Percentiles rank a stretch among this genome's conserved stretches.
Evolutionary conservation across 1,140 invertebrate species (phyloP).

Genomic region (Drosophila ercepeae): DNA sequence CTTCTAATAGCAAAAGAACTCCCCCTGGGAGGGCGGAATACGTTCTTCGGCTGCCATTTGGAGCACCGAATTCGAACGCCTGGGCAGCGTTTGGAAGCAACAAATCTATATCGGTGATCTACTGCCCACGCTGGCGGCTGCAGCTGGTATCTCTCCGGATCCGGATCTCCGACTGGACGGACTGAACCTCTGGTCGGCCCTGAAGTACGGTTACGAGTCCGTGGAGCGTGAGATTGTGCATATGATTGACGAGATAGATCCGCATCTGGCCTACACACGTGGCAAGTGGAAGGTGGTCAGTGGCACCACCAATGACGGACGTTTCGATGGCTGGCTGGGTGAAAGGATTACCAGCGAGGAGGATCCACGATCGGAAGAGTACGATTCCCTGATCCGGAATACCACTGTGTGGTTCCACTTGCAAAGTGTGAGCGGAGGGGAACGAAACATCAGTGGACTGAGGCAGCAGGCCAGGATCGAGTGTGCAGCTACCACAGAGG

Average conservation of each 20-base stretch:
- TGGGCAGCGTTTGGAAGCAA: constrained; percentile 88
- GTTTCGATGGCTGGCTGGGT: constrained; percentile 85
- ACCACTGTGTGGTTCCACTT: constrained; percentile 80
- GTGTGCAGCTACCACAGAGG: constrained; percentile 40
- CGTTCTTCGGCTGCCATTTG: constrained; percentile 91
- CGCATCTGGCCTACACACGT: constrained; percentile 87
- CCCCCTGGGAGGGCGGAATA: constrained; percentile 94
- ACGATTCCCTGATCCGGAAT: constrained; percentile 84
- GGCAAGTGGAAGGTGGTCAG: constrained; percentile 91
- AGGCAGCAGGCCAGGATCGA: constrained; percentile 84
- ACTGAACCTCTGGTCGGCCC: constrained; percentile 88
- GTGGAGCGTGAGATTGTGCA: constrained; percentile 88
- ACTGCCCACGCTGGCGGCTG: constrained; percentile 91
- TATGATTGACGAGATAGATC: constrained; percentile 89
- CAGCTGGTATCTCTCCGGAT: constrained; percentile 84
- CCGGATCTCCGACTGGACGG: constrained; percentile 87
- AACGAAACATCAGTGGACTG: constrained; percentile 63
- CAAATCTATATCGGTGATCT: constrained; percentile 94
- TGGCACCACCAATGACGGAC: constrained; percentile 85
- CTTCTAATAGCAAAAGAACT: constrained; percentile 87
- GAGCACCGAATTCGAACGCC: constrained; percentile 87
- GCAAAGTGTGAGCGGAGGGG: constrained; percentile 32
- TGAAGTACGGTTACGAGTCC: constrained; percentile 83
- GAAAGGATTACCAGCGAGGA: constrained; percentile 18
- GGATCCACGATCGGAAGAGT: constrained; percentile 74